These are phyloP conservation scores for pig (Sus scrofa) DNA, from an alignment of 2,113 vertebrate genomes.

Conservation along the genomic window DNA sequence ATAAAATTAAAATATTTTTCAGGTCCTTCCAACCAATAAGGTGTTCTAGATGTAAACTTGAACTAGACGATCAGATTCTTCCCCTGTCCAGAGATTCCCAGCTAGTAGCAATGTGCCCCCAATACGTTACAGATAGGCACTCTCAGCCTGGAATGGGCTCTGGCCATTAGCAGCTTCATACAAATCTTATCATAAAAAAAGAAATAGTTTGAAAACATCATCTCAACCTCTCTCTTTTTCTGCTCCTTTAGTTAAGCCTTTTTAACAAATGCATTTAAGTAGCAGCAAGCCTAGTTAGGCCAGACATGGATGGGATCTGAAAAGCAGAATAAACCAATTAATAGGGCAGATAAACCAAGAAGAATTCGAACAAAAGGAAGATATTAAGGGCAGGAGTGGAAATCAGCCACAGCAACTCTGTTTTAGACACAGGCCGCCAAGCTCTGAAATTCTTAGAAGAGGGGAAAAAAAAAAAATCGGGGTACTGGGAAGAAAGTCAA, in stretches of 20 bases:
- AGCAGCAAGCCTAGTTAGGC: neutral
- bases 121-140: neutral
- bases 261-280: neutral
- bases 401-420: neutral
- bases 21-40: neutral
- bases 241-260: neutral
- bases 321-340: slow-evolving; percentile 13
- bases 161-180: neutral
- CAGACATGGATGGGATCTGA: neutral
- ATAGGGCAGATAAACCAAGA: neutral
- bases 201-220: neutral
- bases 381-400: neutral
- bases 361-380: slow-evolving; percentile 4
- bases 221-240: neutral
- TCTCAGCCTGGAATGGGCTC: no score
- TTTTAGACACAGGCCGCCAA: neutral
- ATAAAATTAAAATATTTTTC: slow-evolving; percentile 10
- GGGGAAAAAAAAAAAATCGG: neutral
- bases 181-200: neutral
- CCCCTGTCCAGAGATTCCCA: neutral
- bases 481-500: neutral
- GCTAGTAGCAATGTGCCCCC: neutral
- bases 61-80: neutral
- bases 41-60: neutral
- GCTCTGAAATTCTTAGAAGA: neutral